Evolutionary conservation across 2,113 vertebrate genomes (phyloP).

Genomic region (Crotalus viridis): DNA sequence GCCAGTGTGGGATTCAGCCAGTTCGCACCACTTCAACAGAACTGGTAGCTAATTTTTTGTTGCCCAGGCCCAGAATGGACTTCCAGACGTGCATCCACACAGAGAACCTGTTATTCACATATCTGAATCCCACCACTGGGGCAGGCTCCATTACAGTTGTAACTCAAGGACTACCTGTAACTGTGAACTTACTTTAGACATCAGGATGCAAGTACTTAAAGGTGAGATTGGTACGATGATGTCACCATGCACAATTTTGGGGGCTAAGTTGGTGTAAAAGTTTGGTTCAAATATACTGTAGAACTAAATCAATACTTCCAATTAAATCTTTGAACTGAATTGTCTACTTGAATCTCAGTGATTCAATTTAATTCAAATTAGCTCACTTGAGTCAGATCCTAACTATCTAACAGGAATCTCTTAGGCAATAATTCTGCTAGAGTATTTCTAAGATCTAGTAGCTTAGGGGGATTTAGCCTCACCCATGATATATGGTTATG

Average conservation of each 20-base stretch:
- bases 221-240: not conserved
- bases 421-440: not conserved
- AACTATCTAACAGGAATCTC: not conserved
- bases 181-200: not conserved
- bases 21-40: too few relatives aligned
- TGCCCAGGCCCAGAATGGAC: too few relatives aligned
- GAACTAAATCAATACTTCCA: not conserved
- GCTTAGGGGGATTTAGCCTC: not conserved
- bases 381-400: not conserved
- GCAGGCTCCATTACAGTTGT: not conserved
- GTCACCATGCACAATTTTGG: not conserved
- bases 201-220: not conserved
- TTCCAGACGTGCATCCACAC: too few relatives aligned
- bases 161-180: not conserved
- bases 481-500: not conserved
- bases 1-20: too few relatives aligned
- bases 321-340: not conserved
- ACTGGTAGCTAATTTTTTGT: too few relatives aligned
- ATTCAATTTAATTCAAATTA: not conserved
- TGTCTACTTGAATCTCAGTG: not conserved
- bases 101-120: too few relatives aligned
- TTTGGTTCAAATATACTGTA: not conserved
- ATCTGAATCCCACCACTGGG: too few relatives aligned
- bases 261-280: not conserved
- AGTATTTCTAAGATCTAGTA: not conserved